Evolutionary conservation across 1,140 invertebrate genomes (phyloP), one percentile per base, ranked within the genome.

Genomic region (Delia radicum): DNA sequence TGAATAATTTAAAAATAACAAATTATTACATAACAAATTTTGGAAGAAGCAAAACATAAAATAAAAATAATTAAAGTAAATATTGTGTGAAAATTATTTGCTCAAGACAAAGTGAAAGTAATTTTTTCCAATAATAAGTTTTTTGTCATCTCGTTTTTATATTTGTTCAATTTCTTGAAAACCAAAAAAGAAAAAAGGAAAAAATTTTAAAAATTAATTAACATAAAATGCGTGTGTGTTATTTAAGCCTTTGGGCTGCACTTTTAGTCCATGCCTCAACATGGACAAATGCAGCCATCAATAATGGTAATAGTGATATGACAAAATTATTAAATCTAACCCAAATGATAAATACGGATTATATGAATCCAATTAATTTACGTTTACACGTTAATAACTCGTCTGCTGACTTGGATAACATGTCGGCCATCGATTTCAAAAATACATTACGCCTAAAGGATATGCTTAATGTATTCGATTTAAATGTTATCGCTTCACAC

Each of bases 391-490:
- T 61, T 7, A 48, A 48, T 28, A 1, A n/a, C n/a, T 8, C 13
- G 37, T 48, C 33, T 10, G 10, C 76, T 0, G 24, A 6, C 76
- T 2, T 2, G 46, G 8, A 75, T 31, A 8, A 27, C n/a, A n/a
- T 33, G 13, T 18, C 73, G 67, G 42, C 46, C 4, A 79, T 80
- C 7, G 81, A 83, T 69, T 77, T 84, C 48, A 67, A 78, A 24
- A 78, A 73, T 26, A 78, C 74, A 13, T 78, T 87, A 12, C 88
- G 89, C 0, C 86, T 90, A n/a, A 87, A 89, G 77, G 87, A 87
- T 75, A 83, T 89, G 79, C 80, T 90, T 77, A 85, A 88, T 29
- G 82, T 90, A 2, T 87, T 90, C 78, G 89, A 89, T 77, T 86
- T 88, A 0, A 84, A 87, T 21, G 85, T 87, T 6, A 77, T 90